Evolutionary conservation across 2,888 invertebrate species (phyloP), one percentile per base, ranked within the genome.

Genomic region (Harpagoxenus sublaevis): DNA sequence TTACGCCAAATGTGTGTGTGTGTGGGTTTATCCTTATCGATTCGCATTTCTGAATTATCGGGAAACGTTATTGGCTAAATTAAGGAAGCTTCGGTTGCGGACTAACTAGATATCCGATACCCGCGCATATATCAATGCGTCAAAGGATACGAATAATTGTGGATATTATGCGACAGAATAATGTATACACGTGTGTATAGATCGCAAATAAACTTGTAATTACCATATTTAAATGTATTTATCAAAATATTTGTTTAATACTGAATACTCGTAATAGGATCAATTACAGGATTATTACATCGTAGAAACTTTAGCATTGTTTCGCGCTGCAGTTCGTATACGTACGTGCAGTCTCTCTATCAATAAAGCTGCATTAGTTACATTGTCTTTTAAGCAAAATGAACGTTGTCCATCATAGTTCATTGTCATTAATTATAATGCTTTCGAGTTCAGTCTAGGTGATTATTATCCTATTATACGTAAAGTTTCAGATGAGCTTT

Each of bases 91-190:
- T 31, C 45, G 31, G 15, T 78, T 68, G n/a, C 1, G 8, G 5
- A 31, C n/a, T 78, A 70, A 78, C 9, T 45, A 78, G 71, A 45
- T 48, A 55, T 70, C 31, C 5, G n/a, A 70, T 70, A 78, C 3
- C 9, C 15, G 15, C n/a, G 1, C 35, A 53, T 2, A 42, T 23
- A 42, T 23, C 18, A 2, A 70, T 3, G 39, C 12, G 6, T 45
- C n/a, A 23, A 45, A 78, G n/a, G 10, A 35, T n/a, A 23, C 12
- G 0, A 53, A 71, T 53, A 55, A 28, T 71, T 71, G 28, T 53
- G 3, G 2, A 39, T 31, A 31, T 18, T 31, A 68, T 68, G 45
- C 31, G 1, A 31, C 5, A 31, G 9, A 51, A 70, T 51, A n/a
- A 70, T 70, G 8, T n/a, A 28, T 31, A n/a, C 18, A 15, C 6